These are phyloP conservation scores for Atlantisia rogersi DNA, from an alignment of 2,113 vertebrate species.

Conservation along the genomic window DNA sequence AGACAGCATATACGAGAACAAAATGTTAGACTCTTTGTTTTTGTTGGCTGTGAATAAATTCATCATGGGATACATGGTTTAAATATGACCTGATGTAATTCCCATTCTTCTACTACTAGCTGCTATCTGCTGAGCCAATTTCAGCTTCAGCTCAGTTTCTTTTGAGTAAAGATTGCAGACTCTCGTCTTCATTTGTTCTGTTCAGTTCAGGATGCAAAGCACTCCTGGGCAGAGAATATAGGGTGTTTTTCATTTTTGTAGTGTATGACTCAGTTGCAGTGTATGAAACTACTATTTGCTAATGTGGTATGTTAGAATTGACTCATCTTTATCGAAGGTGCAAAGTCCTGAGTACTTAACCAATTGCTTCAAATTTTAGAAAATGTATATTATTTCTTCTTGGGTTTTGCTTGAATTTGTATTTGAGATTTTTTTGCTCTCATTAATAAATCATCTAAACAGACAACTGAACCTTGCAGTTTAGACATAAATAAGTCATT, in stretches of 20 bases:
- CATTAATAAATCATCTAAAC: background rate
- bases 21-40: conserved; percentile 58
- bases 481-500: background rate
- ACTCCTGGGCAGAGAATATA: background rate
- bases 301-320: conserved; percentile 3
- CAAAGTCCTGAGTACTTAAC: conserved; percentile 8
- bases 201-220: background rate
- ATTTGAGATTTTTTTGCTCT: background rate
- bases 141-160: conserved; percentile 35
- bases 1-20: background rate
- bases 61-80: conserved; percentile 43
- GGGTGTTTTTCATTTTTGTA: conserved; percentile 1
- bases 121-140: conserved; percentile 54
- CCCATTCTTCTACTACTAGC: conserved; percentile 46
- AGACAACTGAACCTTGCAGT: background rate
- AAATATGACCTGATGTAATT: conserved; percentile 51
- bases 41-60: conserved; percentile 55
- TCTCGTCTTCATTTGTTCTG: background rate
- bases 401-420: background rate
- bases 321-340: background rate
- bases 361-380: background rate
- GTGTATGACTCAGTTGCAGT: conserved; percentile 6
- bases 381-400: background rate
- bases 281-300: background rate
- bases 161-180: conserved; percentile 21